Evolutionary conservation across 2,888 invertebrate genomes (phyloP).

Genomic region (Ichneumoninae sp.): DNA sequence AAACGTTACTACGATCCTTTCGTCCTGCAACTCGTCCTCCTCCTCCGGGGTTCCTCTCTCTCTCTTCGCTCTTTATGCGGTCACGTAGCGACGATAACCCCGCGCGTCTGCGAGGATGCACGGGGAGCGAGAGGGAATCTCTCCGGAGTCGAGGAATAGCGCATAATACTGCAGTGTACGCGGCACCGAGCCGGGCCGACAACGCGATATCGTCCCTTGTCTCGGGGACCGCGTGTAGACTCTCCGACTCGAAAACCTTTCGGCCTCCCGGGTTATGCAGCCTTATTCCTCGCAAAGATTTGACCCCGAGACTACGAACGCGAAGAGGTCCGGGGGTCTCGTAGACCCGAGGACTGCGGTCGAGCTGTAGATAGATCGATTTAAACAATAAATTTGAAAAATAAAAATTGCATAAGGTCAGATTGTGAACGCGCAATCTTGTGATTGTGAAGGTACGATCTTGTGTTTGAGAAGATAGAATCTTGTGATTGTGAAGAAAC

Average conservation of each 20-base stretch:
- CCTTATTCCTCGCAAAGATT: slow-evolving; percentile 45
- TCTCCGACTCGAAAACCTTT: slow-evolving; percentile 38
- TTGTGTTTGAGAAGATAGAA: not conserved
- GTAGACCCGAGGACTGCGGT: slow-evolving; percentile 29
- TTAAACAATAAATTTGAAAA: not conserved
- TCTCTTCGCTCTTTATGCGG: slow-evolving; percentile 63
- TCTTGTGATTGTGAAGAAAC: not conserved
- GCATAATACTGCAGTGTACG: slow-evolving; percentile 44
- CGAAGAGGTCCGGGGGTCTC: slow-evolving; percentile 10
- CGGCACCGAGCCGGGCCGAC: slow-evolving; percentile 37
- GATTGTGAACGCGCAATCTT: not conserved
- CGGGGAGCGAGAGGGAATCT: slow-evolving; percentile 29
- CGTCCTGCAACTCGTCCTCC: not conserved
- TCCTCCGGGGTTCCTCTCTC: not conserved
- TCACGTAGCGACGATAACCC: slow-evolving; percentile 71
- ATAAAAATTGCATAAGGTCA: not conserved
- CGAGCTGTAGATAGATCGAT: slow-evolving; percentile 1
- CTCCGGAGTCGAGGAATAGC: slow-evolving; percentile 44
- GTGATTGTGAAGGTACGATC: not conserved
- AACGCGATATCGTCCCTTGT: slow-evolving; percentile 50
- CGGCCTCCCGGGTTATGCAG: slow-evolving; percentile 20
- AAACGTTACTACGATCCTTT: slow-evolving; percentile 47
- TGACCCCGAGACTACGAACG: slow-evolving; percentile 41
- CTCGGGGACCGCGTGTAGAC: not conserved
- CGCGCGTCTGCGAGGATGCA: slow-evolving; percentile 50